These are phyloP conservation scores for Frankliniella intonsa DNA, from an alignment of 2,888 invertebrate genomes.

Conservation along the genomic window DNA sequence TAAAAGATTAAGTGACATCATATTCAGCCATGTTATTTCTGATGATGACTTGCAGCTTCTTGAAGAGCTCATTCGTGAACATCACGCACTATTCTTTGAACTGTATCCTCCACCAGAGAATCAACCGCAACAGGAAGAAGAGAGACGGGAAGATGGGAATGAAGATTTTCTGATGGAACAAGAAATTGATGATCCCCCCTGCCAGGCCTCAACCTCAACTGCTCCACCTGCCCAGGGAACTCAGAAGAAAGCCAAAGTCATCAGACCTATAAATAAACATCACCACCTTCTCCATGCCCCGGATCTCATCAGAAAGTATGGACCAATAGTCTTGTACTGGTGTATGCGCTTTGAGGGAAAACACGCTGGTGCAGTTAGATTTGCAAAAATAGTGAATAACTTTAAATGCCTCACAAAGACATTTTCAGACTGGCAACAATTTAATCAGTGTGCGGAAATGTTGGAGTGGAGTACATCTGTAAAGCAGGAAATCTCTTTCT, in stretches of 20 bases:
- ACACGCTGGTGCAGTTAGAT: neutral
- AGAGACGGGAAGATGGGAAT: neutral
- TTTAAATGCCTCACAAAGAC: neutral
- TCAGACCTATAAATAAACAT: neutral
- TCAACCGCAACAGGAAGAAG: neutral
- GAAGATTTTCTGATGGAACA: neutral
- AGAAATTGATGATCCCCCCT: neutral
- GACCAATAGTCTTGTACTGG: neutral
- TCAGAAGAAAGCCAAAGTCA: neutral
- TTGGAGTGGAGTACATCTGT: neutral
- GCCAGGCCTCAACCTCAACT: no score
- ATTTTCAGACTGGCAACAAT: neutral
- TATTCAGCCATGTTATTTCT: neutral
- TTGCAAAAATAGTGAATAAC: neutral
- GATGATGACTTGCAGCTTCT: neutral
- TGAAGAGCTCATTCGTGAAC: neutral
- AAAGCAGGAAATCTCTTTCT: neutral
- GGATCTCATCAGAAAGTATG: neutral
- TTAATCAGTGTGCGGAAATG: neutral
- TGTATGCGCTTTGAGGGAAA: constrained; percentile 3
- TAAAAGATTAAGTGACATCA: neutral
- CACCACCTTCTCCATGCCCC: neutral
- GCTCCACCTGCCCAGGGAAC: neutral
- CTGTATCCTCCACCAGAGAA: neutral
- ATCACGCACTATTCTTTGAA: neutral